Conservation (phyloP, 2,797 vertebrate species). For the Pipistrellus pipistrellus region DNA sequence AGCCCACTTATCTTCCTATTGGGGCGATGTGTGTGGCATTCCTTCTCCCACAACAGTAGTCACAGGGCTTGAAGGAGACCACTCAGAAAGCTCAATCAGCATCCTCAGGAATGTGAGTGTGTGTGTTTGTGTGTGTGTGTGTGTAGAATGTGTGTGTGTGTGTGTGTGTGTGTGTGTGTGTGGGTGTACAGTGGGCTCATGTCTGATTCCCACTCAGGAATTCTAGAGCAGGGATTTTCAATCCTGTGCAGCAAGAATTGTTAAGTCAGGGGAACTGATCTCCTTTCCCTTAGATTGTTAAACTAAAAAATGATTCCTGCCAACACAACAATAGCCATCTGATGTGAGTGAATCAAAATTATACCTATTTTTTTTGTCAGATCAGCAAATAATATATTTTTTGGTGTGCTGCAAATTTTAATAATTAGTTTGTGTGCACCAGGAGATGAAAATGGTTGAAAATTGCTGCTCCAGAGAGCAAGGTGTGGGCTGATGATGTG, state of each 20-base stretch:
- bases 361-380: background rate
- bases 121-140: background rate
- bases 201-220: background rate
- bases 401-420: background rate
- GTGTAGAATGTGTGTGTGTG: background rate
- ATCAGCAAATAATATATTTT: background rate
- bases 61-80: background rate
- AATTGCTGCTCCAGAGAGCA: background rate
- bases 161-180: background rate
- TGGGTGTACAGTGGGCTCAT: background rate
- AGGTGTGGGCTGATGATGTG: accelerated
- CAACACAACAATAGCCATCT: background rate
- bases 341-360: background rate
- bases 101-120: too few relatives aligned
- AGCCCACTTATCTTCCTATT: background rate
- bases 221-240: background rate
- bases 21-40: background rate
- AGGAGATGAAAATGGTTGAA: background rate
- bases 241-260: background rate
- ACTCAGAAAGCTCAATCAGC: background rate
- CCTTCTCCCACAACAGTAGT: background rate
- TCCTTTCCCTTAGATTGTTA: background rate
- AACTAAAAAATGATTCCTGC: background rate
- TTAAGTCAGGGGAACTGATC: background rate
- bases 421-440: background rate